These are phyloP conservation scores for Lateolabrax maculatus DNA, from an alignment of 2,797 vertebrate genomes.

Conservation along the genomic window DNA sequence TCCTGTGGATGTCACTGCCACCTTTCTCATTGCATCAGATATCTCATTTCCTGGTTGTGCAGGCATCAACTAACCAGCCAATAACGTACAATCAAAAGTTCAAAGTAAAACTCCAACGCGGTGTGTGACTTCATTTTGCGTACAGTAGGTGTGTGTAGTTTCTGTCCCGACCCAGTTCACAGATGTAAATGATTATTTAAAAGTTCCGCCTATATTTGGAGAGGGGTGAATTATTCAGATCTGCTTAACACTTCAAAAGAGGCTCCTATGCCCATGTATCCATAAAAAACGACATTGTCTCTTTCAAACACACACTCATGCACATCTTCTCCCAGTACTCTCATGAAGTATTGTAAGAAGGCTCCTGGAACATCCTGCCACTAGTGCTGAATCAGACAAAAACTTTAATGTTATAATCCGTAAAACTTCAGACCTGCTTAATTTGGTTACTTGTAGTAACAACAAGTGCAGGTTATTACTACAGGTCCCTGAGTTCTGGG, in stretches of 20 bases:
- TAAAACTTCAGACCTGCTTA: not conserved
- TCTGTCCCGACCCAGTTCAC: slow-evolving; percentile 33
- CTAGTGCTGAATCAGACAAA: slow-evolving; percentile 24
- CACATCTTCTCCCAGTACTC: slow-evolving; percentile 2
- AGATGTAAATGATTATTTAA: slow-evolving; percentile 73
- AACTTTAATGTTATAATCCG: not conserved
- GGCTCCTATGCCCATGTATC: slow-evolving; percentile 36
- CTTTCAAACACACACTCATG: slow-evolving; percentile 12
- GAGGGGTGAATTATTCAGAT: slow-evolving; percentile 77
- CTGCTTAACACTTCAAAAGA: slow-evolving; percentile 83
- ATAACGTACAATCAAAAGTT: slow-evolving; percentile 29
- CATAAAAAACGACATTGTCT: slow-evolving; percentile 29
- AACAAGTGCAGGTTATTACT: not conserved
- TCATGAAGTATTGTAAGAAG: not conserved
- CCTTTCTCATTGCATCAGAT: slow-evolving; percentile 23
- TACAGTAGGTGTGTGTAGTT: slow-evolving; percentile 23
- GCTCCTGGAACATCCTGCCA: slow-evolving; percentile 13
- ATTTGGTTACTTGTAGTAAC: not conserved
- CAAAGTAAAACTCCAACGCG: slow-evolving; percentile 25
- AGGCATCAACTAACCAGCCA: slow-evolving; percentile 1
- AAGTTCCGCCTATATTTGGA: slow-evolving; percentile 66
- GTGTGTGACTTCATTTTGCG: slow-evolving; percentile 23
- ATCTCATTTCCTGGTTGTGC: slow-evolving; percentile 3
- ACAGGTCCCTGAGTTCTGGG: not conserved
- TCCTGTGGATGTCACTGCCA: slow-evolving; percentile 2